Evolutionary conservation across 2,113 vertebrate species (phyloP).

Genomic region (Erythrocercus mccallii): DNA sequence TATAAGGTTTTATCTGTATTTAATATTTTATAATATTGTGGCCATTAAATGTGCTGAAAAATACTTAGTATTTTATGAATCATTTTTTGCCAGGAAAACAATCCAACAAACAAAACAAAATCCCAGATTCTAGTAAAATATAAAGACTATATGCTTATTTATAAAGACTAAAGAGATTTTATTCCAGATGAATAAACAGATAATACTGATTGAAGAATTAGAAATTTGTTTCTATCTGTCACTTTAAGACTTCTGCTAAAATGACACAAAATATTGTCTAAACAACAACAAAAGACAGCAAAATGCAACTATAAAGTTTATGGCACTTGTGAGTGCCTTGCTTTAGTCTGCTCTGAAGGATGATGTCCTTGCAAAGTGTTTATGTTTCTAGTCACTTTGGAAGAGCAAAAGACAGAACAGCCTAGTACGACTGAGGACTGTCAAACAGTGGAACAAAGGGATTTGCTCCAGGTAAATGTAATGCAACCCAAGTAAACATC

Average conservation of each 20-base stretch:
- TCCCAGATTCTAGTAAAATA: neutral
- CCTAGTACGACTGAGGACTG: neutral
- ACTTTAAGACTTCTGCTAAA: neutral
- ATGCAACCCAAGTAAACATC: slow-evolving; percentile 33
- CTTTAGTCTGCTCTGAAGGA: neutral
- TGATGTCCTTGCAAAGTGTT: slow-evolving; percentile 18
- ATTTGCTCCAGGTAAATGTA: slow-evolving; percentile 50
- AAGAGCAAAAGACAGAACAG: neutral
- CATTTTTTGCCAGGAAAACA: neutral
- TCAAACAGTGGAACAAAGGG: slow-evolving; percentile 33
- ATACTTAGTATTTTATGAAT: neutral
- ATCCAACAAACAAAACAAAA: accelerated
- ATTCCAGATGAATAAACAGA: neutral
- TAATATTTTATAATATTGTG: neutral
- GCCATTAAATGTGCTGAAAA: neutral
- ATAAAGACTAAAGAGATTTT: neutral
- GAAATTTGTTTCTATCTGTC: neutral
- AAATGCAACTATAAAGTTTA: neutral
- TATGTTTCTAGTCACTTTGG: neutral
- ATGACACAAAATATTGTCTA: neutral
- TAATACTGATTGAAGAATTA: neutral
- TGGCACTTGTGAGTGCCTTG: neutral
- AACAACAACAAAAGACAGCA: neutral
- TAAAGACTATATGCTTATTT: neutral
- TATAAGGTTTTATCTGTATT: accelerated